phyloP scores from a whole-genome alignment of 1,140 invertebrate genomes.

The Geopemphigus sp. region DNA sequence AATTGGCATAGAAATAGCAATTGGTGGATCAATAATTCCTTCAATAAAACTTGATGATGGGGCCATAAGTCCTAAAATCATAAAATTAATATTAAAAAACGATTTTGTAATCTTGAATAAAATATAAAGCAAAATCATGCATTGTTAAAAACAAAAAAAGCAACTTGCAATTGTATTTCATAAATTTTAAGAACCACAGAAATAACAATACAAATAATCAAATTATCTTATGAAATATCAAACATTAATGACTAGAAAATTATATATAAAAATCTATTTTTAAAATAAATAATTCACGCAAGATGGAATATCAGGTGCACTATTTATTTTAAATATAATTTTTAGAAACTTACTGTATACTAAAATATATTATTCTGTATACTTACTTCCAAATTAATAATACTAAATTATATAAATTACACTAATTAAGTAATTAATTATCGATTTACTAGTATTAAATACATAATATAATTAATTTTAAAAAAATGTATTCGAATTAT shows the following conservation, averaged over 20 bases:
- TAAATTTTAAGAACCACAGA: not conserved
- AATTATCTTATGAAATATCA: not conserved
- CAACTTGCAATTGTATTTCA: not conserved
- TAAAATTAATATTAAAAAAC: not conserved
- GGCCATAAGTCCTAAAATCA: constrained; percentile 37
- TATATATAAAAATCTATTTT: not conserved
- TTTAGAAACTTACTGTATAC: too few species aligned
- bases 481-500: too few species aligned
- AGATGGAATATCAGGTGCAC: constrained; percentile 1
- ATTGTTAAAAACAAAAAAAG: constrained; percentile 17
- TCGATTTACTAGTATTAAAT: too few species aligned
- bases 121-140: constrained; percentile 16
- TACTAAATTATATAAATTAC: not conserved
- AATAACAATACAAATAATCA: not conserved
- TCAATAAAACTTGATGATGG: constrained; percentile 26
- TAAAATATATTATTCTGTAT: not conserved
- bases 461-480: too few species aligned
- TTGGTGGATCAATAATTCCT: constrained; percentile 36
- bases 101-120: not conserved
- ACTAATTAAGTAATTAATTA: too few species aligned
- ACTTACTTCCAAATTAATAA: not conserved
- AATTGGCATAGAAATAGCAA: constrained; percentile 23
- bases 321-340: not conserved
- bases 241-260: not conserved
- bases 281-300: not conserved